Evolutionary conservation across 2,113 vertebrate species (phyloP), one percentile per base, ranked within the genome.

Genomic region (Bos javanicus): DNA sequence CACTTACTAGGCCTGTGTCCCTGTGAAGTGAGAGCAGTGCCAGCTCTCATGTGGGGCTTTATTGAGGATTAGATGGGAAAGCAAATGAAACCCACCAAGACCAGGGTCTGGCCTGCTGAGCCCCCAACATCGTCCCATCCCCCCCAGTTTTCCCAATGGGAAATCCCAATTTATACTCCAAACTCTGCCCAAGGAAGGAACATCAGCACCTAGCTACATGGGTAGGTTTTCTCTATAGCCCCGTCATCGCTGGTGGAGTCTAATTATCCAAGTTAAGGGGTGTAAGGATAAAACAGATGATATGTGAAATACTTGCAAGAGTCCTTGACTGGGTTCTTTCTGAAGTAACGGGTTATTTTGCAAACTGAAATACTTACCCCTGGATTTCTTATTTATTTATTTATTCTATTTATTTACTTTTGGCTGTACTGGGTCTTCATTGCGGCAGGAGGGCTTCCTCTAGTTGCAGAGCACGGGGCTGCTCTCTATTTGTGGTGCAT

Each of bases 181-280:
- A 57, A 52, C 64, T 52, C 64, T 28, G 21, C 50, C n/a, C 30
- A 14, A 60, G 71, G 60, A 11, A 71, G 67, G 60, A 81, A 4
- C 28, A 12, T 6, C n/a, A 6, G 60, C 74, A 39, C 2, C 10
- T 19, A 19, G 81, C 86, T 85, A 6, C 48, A 2, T 2, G 30
- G 0, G 26, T 26, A 36, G 54, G 21, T 26, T 48, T 6, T 5
- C 13, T 21, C 33, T 39, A 23, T 6, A 36, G 48, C n/a, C 87
- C 46, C 1, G 0, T 50, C 67, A 1, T 2, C 12, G 13, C 19
- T 3, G n/a, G 15, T 16, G 23, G 30, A 57, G 17, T 33, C 64
- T 9, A 43, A 21, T 28, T 43, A n/a, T 12, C 2, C 39, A 59
- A 16, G 33, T 21, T 43, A 52, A 88, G 33, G 13, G 43, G 19